Base-by-base conservation (phyloP, 1,140 invertebrate species). In the Lithobius niger region DNA sequence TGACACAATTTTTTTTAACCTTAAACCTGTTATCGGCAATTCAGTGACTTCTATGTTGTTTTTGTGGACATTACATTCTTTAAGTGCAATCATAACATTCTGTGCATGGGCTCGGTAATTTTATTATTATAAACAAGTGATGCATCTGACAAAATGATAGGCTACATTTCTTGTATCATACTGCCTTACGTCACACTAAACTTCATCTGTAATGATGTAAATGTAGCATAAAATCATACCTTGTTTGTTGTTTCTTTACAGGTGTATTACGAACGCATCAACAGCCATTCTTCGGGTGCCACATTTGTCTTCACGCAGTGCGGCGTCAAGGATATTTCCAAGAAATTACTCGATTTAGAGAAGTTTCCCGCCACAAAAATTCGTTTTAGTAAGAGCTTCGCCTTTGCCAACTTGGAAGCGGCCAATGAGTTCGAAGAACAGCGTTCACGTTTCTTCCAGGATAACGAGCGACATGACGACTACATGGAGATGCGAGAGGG, bases 401-500 rank as follows among this genome's bases (percentile, higher is more conserved):
- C 84, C 0, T 90, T 88, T 64, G 82, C 84, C 15, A 86, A 84
- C 62, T 76, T 83, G 44, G 80, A 84, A 59, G 82, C 85, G 0
- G 84, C 86, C 2, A 80, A 76, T 63, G 86, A 86, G 70, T 90
- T 90, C 64, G 86, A 90, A 65, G 84, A 88, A 59, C 85, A 89
- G 63, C 72, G 88, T 57, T 79, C 82, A 15, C 71, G 82, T 59
- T 92, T 92, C 69, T 90, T 89, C 62, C 52, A 80, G 26, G 84
- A 87, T 52, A 79, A 89, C 69, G 86, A 88, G 69, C 66, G 81
- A 18, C 77, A 80, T 45, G 88, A 90, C 64, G 86, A 90, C 68
- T 90, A 89, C 67, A 85, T 90, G 82, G 87, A 92, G 71, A 88
- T 88, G 77, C 70, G 83, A 2, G 88, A 92, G 65, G 86, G 87